Conservation (phyloP, 1,140 invertebrate species). For the Caenorhabditis elegans region DNA sequence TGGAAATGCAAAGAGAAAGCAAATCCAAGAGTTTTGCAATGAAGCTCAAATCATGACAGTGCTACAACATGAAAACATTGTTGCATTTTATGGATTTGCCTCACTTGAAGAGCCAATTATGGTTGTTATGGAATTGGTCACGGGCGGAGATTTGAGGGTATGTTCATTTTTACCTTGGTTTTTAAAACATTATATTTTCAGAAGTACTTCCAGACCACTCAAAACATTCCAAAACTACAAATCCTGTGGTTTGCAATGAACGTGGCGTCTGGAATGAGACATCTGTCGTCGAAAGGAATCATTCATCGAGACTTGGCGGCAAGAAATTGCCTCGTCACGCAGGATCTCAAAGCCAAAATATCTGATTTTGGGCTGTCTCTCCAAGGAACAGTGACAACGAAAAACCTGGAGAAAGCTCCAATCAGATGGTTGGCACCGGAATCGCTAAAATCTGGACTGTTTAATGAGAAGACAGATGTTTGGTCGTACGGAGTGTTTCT, state of each 20-base stretch:
- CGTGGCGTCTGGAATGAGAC: slow-evolving; percentile 4
- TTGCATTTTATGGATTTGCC: background rate
- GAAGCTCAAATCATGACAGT: background rate
- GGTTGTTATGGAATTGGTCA: background rate
- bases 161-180: background rate
- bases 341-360: slow-evolving; percentile 6
- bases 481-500: slow-evolving; percentile 72
- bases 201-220: background rate
- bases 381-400: background rate
- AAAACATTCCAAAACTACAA: background rate
- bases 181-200: no score
- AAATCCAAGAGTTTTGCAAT: background rate
- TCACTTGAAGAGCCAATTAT: background rate
- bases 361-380: slow-evolving; percentile 38
- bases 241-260: background rate
- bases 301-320: slow-evolving; percentile 28
- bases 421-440: slow-evolving; percentile 88
- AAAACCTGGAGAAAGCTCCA: slow-evolving; percentile 64
- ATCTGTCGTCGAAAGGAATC: background rate
- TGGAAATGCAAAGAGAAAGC: background rate
- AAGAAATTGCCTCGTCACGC: slow-evolving; percentile 33
- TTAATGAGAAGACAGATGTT: slow-evolving; percentile 93
- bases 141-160: background rate
- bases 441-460: slow-evolving; percentile 89
- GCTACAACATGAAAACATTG: background rate